Evolutionary conservation across 2,113 vertebrate species (phyloP), one percentile per base, ranked within the genome.

Genomic region (Sula dactylatra): DNA sequence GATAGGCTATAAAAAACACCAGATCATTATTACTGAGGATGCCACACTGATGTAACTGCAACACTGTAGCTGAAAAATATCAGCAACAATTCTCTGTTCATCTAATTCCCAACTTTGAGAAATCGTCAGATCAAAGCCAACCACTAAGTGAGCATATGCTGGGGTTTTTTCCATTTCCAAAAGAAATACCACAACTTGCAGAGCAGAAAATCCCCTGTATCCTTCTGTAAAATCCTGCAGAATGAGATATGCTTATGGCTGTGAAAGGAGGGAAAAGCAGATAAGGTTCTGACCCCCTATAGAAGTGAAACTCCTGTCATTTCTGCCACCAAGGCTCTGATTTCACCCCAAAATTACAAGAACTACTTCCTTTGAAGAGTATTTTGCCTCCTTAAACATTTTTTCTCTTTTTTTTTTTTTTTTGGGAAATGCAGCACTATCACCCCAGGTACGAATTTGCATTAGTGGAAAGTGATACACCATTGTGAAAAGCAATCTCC

Each of bases 161-260:
- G 70, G 13, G 10, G 10, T 74, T 77, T 71, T 80, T 89, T 84
- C 29, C 34, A 36, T 93, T 87, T 89, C 78, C 84, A 73, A 91
- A 80, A 71, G 81, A 83, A 95, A 81, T 77, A 62, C 34, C 27
- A 52, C 67, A 73, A 88, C 38, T 83, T 83, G 67, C 66, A 94
- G 79, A 92, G 59, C 74, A 91, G 78, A 96, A 93, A 90, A 94
- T 92, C 82, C 55, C 20, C 45, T 52, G 18, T 61, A 93, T 90
- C 89, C 45, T 82, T 74, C 65, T 74, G 42, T 70, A 70, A 93
- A 95, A 88, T 62, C 59, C 55, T 42, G 13, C 79, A 71, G 78
- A 93, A 83, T 62, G 64, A 94, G 85, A 58, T 14, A 19, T 0
- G 0, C 64, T 90, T 82, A 40, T 24, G 38, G 22, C 32, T 88